These are phyloP conservation scores for Diuraphis noxia DNA, from an alignment of 1,140 invertebrate genomes.

Conservation along the genomic window DNA sequence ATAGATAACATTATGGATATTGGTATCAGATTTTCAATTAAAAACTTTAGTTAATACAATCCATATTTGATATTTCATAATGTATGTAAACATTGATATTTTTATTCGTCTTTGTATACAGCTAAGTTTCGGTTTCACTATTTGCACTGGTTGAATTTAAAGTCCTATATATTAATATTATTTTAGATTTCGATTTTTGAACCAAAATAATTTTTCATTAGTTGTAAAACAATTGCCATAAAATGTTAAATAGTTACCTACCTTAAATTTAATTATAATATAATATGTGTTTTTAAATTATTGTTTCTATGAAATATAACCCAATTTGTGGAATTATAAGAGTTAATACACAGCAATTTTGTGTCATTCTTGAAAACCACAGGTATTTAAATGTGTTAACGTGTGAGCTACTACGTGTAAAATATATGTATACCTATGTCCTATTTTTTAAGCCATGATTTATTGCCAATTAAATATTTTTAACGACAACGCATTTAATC, in stretches of 20 bases:
- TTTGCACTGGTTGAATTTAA: neutral
- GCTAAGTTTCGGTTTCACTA: neutral
- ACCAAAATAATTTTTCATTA: neutral
- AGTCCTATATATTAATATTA: neutral
- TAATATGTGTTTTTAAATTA: neutral
- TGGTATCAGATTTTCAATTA: no score
- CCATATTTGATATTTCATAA: no score
- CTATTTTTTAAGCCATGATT: neutral
- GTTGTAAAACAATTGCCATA: neutral
- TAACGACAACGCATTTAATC: neutral
- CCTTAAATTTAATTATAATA: neutral
- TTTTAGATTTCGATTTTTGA: neutral
- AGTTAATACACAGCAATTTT: neutral
- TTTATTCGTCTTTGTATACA: no score
- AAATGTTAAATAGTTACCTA: neutral
- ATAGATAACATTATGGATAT: no score
- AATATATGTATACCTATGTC: neutral
- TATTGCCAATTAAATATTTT: neutral
- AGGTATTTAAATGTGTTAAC: neutral
- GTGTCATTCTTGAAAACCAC: neutral
- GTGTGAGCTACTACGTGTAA: neutral
- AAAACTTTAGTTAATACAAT: no score
- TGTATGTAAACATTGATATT: no score
- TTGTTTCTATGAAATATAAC: neutral
- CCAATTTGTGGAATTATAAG: neutral